phyloP scores from a whole-genome alignment of 2,888 invertebrate genomes.

The Lasius platythorax region DNA sequence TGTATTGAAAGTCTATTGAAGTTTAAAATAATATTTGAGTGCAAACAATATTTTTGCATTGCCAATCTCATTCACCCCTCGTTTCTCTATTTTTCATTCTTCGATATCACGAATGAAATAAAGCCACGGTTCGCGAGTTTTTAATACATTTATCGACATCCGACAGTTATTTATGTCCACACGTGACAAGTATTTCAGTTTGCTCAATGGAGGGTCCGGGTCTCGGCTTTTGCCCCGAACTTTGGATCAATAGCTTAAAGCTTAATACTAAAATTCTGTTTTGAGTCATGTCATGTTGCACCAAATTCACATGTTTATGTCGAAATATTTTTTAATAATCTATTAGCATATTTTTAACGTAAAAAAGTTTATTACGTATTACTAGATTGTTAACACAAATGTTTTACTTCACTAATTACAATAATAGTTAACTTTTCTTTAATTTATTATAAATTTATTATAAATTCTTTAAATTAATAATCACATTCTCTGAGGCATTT shows the following conservation, averaged over 20 bases:
- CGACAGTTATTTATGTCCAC: constrained; percentile 81
- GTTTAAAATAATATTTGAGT: constrained; percentile 37
- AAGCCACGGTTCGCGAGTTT: constrained; percentile 82
- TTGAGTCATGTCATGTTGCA: not conserved
- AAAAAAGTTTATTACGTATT: not conserved
- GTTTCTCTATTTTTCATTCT: constrained; percentile 76
- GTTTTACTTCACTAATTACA: not conserved
- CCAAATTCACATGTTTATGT: not conserved
- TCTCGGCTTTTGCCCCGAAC: constrained; percentile 55
- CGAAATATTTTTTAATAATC: not conserved
- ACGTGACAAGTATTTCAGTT: constrained; percentile 63
- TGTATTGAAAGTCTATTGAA: not conserved
- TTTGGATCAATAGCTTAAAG: constrained; percentile 58
- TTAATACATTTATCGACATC: constrained; percentile 83
- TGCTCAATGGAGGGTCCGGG: constrained; percentile 57
- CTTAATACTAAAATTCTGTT: constrained; percentile 33
- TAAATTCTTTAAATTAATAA: no score
- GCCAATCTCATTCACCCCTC: constrained; percentile 48
- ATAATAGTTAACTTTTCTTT: not conserved
- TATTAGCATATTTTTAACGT: not conserved
- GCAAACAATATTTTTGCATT: constrained; percentile 29
- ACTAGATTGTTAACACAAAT: not conserved
- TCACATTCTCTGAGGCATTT: not conserved
- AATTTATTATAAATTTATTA: not conserved
- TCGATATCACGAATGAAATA: constrained; percentile 79